Conservation (phyloP, 2,113 vertebrate species). For the Tursiops truncatus region DNA sequence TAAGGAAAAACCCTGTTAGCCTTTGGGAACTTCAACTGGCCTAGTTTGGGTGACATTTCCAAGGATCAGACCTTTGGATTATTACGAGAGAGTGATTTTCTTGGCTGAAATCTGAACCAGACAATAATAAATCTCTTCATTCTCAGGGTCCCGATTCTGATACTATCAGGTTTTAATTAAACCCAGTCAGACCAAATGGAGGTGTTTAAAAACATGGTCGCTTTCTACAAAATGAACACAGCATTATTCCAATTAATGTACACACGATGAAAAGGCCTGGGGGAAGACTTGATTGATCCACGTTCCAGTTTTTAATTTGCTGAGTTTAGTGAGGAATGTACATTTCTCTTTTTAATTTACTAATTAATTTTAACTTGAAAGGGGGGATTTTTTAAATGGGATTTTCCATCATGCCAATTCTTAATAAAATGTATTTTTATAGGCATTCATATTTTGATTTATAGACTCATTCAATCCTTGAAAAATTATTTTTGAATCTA, state of each 20-base stretch:
- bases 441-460: not conserved
- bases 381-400: not conserved
- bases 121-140: slow-evolving; percentile 27
- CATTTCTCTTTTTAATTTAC: slow-evolving; percentile 47
- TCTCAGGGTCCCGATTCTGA: not conserved
- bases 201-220: not conserved
- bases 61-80: not conserved
- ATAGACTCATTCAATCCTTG: not conserved
- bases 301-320: slow-evolving; percentile 42
- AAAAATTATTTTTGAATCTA: not conserved
- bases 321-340: slow-evolving; percentile 13
- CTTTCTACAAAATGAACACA: not conserved
- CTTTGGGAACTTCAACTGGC: not conserved
- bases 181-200: not conserved
- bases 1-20: not conserved
- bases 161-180: slow-evolving; percentile 23
- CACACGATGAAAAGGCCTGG: not conserved
- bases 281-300: not conserved
- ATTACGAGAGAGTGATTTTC: not conserved
- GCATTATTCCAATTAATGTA: not conserved
- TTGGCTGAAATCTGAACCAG: not conserved
- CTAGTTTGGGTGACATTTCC: not conserved
- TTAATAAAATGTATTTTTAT: not conserved
- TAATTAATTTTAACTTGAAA: slow-evolving; percentile 57
- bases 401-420: not conserved